Evolutionary conservation across 2,888 invertebrate species (phyloP), one percentile per base, ranked within the genome.

Genomic region (Micoletzkya japonica): DNA sequence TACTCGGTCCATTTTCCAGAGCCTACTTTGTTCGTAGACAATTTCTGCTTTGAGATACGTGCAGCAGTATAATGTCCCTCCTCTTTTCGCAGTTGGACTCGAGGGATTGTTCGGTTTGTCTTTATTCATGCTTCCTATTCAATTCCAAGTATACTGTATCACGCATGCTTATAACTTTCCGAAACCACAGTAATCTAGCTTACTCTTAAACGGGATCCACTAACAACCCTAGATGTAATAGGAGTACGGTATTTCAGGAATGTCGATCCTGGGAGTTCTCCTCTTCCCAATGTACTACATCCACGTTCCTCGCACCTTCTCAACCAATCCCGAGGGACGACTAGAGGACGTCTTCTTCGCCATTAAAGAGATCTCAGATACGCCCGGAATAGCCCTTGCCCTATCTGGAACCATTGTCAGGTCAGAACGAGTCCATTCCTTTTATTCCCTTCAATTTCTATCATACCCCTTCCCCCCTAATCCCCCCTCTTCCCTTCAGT

Each of bases 11-110:
- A n/a, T n/a, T n/a, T n/a, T n/a, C n/a, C n/a, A n/a, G n/a, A n/a
- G n/a, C n/a, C n/a, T n/a, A n/a, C n/a, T n/a, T n/a, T n/a, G n/a
- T n/a, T n/a, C n/a, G n/a, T n/a, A n/a, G n/a, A n/a, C n/a, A n/a
- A n/a, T n/a, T n/a, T n/a, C n/a, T n/a, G n/a, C n/a, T n/a, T n/a
- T n/a, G n/a, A 64, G 64, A 57, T 79, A 91, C 86, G 90, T 96
- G 0, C 88, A 90, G 72, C 91, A 92, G 63, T 89, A 91, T 79
- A 92, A 94, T 87, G 92, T 95, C 60, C 92, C 93, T 0, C 90
- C 95, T 0, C 87, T 96, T 73, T 92, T 93, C 86, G 95, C 93
- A 4, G 92, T 94, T 28, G 95, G 96, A 7, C 93, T 93, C 92
- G 95, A 96, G 89, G 94, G 94, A 26, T 44, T 67, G 4, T 67